Base-by-base conservation (phyloP, 2,888 invertebrate genomes). In the Oconnorella tubifera region DNA sequence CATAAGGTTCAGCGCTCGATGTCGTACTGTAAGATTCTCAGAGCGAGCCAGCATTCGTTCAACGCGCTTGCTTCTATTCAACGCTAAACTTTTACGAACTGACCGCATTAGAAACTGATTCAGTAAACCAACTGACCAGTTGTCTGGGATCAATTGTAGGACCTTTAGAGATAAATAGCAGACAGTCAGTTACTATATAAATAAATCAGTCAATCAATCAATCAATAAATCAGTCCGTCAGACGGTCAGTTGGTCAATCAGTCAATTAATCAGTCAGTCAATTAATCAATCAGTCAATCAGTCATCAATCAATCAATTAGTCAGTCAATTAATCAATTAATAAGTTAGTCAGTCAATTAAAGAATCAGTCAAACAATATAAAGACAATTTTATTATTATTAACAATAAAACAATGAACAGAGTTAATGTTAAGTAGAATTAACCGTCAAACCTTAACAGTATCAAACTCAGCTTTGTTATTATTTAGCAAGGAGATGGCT, bases 381-480 rank as follows among this genome's bases (percentile, higher is more conserved):
- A 6, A 6, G 6, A 40, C 19, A 6, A 40, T 14, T 40, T 40
- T 14, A 40, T 40, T 40, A 40, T n/a, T n/a, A n/a, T n/a, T n/a
- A n/a, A n/a, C n/a, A n/a, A n/a, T n/a, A n/a, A n/a, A n/a, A n/a
- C n/a, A n/a, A n/a, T n/a, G n/a, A n/a, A n/a, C n/a, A n/a, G n/a
- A n/a, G n/a, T n/a, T n/a, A n/a, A n/a, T n/a, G n/a, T n/a, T n/a
- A n/a, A n/a, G n/a, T n/a, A n/a, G n/a, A n/a, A n/a, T n/a, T n/a
- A n/a, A n/a, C n/a, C n/a, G n/a, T 57, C 71, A 63, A 72, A 82
- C 82, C 76, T 82, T 80, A 2, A 78, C 74, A 23, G 82, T 76
- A 74, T 85, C 83, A 76, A 85, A 84, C 65, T 84, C 83, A 40
- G 80, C 79, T 29, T 80, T 76, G 72, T 82, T 81, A 66, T 79